A percentile compares a stretch with the other conserved stretches of the same genome.
Evolutionary conservation across 2,797 vertebrate species (phyloP).

Genomic region (Bradypodion pumilum): DNA sequence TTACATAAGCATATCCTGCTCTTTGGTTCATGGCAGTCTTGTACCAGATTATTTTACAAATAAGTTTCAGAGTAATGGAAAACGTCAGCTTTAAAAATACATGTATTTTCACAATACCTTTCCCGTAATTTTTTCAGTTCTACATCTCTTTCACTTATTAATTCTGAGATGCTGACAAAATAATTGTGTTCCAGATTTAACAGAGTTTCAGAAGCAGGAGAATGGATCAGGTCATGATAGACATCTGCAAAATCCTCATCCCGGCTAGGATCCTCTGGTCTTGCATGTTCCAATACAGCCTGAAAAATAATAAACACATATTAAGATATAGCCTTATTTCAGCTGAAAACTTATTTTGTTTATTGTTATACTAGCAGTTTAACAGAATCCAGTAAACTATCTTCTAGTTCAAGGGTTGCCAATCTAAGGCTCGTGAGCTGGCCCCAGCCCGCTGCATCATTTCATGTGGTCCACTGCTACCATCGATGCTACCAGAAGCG

Average conservation of each 20-base stretch:
- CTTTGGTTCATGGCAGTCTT: neutral
- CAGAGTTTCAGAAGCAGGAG: slow-evolving; percentile 94
- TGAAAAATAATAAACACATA: slow-evolving; percentile 53
- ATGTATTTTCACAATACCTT: slow-evolving; percentile 78
- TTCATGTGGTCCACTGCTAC: too few species aligned
- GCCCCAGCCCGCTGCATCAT: too few species aligned
- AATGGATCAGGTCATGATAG: slow-evolving; percentile 97
- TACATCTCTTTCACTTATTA: slow-evolving; percentile 95
- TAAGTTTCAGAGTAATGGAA: neutral
- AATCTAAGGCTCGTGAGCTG: too few species aligned
- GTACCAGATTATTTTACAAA: neutral
- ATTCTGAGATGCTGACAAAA: slow-evolving; percentile 96
- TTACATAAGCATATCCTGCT: neutral
- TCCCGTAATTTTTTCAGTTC: slow-evolving; percentile 92
- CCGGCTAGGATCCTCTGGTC: slow-evolving; percentile 93
- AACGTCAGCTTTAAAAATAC: neutral
- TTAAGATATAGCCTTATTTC: neutral
- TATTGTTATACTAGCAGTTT: neutral
- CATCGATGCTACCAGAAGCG: too few species aligned
- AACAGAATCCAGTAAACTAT: neutral
- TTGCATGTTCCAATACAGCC: slow-evolving; percentile 89
- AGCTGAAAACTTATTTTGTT: neutral
- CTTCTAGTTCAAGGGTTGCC: too few species aligned
- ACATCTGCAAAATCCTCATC: slow-evolving; percentile 97
- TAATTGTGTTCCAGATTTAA: slow-evolving; percentile 98